phyloP scores from a whole-genome alignment of 2,888 invertebrate species.

The Maniola hyperantus region DNA sequence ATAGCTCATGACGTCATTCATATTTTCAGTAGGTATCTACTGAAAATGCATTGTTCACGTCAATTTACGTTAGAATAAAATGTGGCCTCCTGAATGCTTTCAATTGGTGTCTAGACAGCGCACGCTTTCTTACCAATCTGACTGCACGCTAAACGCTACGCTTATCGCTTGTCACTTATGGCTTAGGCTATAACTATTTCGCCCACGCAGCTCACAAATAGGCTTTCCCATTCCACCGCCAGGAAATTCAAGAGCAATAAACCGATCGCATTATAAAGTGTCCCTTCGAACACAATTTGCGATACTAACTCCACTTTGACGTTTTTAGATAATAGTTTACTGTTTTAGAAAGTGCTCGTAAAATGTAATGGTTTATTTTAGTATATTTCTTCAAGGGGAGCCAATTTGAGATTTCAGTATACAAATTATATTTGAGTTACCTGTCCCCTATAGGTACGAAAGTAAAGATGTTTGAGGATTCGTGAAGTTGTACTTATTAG shows the following conservation, averaged over 20 bases:
- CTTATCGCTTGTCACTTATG: not conserved
- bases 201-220: conserved; percentile 31
- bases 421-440: not conserved
- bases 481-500: no score
- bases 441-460: not conserved
- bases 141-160: not conserved
- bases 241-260: conserved; percentile 47
- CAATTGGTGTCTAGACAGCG: not conserved
- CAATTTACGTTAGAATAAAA: not conserved
- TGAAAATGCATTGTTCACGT: not conserved
- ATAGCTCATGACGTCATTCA: not conserved
- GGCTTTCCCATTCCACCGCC: conserved; percentile 26
- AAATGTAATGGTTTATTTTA: conserved; percentile 9
- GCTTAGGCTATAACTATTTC: conserved; percentile 5
- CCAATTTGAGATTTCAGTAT: not conserved
- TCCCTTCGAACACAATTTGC: conserved; percentile 30
- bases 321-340: conserved; percentile 30
- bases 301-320: conserved; percentile 43
- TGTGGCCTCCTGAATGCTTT: not conserved
- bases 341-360: conserved; percentile 24
- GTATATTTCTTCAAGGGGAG: not conserved
- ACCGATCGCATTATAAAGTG: conserved; percentile 53
- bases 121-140: not conserved
- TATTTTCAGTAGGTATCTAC: not conserved
- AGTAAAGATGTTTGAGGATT: no score